Evolutionary conservation across 1,140 invertebrate species (phyloP).

Genomic region (Polypedilum pembai): DNA sequence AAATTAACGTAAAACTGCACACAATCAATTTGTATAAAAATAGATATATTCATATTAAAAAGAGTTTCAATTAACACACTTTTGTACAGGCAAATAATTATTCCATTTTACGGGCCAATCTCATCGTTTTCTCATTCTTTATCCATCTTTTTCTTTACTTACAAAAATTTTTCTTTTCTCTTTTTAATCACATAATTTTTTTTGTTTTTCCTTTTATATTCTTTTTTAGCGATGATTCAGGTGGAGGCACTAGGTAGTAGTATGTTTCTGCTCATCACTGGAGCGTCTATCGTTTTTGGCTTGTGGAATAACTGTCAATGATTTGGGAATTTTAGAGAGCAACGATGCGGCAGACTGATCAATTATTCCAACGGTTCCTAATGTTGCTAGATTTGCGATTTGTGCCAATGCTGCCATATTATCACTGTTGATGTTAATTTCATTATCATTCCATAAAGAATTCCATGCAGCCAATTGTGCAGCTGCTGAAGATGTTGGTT

Average conservation of each 20-base stretch:
- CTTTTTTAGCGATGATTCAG: neutral
- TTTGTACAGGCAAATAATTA: neutral
- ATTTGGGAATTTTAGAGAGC: constrained; percentile 67
- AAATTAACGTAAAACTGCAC: neutral
- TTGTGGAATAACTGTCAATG: constrained; percentile 64
- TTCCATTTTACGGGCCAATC: neutral
- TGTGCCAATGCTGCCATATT: constrained; percentile 8
- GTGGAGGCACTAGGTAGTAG: neutral
- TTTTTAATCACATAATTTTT: neutral
- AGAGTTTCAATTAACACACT: neutral
- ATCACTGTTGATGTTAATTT: constrained; percentile 22
- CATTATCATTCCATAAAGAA: constrained; percentile 21
- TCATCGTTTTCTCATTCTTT: neutral
- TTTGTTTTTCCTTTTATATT: too few relatives aligned
- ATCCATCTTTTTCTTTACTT: too few relatives aligned
- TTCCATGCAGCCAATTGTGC: constrained; percentile 7
- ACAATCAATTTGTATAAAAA: constrained; percentile 4
- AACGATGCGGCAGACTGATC: constrained; percentile 32
- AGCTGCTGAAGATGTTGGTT: neutral
- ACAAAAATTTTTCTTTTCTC: neutral
- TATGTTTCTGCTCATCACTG: neutral
- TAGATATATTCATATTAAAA: neutral
- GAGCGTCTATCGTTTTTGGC: neutral
- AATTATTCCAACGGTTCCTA: neutral
- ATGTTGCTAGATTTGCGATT: neutral